These are phyloP conservation scores for Muntiacus muntjak DNA, from an alignment of 2,113 vertebrate genomes.

Conservation along the genomic window DNA sequence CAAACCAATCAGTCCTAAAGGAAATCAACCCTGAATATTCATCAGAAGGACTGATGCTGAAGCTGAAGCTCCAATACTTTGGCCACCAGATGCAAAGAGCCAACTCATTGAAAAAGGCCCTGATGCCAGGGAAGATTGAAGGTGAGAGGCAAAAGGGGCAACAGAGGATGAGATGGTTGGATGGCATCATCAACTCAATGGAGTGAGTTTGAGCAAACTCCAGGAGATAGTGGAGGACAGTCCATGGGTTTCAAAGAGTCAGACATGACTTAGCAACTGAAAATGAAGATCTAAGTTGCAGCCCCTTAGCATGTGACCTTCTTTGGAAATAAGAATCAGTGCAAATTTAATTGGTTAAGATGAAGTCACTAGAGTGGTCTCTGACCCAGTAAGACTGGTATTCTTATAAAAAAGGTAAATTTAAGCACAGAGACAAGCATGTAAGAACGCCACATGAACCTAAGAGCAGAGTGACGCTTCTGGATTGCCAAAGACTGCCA, in stretches of 20 bases:
- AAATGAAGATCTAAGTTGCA: background rate
- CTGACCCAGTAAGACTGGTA: background rate
- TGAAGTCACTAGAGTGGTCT: background rate
- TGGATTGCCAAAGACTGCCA: accelerated
- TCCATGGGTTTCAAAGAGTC: background rate
- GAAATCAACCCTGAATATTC: background rate
- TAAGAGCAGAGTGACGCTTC: background rate
- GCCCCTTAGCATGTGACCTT: background rate
- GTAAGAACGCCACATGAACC: accelerated
- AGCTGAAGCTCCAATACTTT: background rate
- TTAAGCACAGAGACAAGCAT: no score
- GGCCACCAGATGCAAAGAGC: background rate
- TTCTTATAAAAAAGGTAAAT: background rate
- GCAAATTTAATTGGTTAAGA: background rate
- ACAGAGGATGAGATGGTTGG: background rate
- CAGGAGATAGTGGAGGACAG: background rate
- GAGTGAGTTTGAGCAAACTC: background rate
- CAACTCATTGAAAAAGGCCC: background rate
- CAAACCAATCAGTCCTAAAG: background rate
- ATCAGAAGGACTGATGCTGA: background rate
- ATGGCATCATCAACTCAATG: background rate
- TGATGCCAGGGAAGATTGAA: background rate
- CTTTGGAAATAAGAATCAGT: background rate
- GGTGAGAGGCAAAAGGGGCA: accelerated
- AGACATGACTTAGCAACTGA: background rate